Conservation (phyloP, 1,140 invertebrate species). For the Ceratina calcarata region DNA sequence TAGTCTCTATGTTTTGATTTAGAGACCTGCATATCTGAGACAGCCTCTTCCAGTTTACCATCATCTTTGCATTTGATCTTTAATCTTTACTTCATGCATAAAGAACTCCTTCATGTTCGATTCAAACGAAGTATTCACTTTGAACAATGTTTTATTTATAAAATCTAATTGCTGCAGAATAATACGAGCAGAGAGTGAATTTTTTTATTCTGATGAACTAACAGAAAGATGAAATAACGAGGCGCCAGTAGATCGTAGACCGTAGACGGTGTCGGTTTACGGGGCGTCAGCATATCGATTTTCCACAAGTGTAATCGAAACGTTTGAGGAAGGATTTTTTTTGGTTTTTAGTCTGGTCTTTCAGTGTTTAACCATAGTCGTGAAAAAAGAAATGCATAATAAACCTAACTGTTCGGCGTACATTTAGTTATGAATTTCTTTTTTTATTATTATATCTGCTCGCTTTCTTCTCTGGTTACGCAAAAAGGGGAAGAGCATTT, state of each 20-base stretch:
- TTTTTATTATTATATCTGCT: neutral
- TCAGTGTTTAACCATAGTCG: neutral
- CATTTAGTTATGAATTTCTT: neutral
- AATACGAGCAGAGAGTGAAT: no score
- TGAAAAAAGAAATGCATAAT: neutral
- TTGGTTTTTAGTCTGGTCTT: neutral
- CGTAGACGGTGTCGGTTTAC: constrained; percentile 1
- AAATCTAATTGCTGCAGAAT: no score
- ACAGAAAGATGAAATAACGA: neutral
- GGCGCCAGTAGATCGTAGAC: neutral
- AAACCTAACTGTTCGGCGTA: neutral
- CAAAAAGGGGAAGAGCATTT: constrained; percentile 13
- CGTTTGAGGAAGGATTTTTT: neutral
- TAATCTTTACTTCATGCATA: no score
- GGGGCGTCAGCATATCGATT: constrained; percentile 17
- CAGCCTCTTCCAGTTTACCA: no score
- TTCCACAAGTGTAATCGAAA: constrained; percentile 15
- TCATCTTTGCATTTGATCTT: no score
- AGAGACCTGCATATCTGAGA: no score
- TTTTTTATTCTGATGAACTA: neutral
- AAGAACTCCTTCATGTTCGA: no score
- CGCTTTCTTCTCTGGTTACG: constrained; percentile 3
- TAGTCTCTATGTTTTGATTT: no score
- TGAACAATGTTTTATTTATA: no score
- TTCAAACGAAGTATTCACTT: no score